Evolutionary conservation across 2,113 vertebrate species (phyloP), one percentile per base, ranked within the genome.

Genomic region (Tragelaphus scriptus): DNA sequence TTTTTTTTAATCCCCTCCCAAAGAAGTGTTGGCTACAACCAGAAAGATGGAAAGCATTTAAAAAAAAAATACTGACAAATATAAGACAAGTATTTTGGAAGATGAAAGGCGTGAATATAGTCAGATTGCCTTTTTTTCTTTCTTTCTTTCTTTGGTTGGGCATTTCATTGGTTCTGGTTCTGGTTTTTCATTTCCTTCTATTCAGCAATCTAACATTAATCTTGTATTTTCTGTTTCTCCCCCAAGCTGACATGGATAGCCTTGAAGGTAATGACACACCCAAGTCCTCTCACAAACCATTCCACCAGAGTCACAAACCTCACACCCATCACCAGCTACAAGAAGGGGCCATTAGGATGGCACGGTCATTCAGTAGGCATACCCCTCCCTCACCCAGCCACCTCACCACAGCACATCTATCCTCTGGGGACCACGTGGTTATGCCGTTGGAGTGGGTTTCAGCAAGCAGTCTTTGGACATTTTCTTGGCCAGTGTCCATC

Each of bases 221-320:
- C 98, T 13, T 99, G 98, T 99, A 98, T 99, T 99, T 98, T 99
- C 98, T 99, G 98, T 98, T 99, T 99, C 99, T 97, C 99, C 99
- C 99, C 98, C 99, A 99, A 99, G 99, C 99, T 99, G 99, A 99
- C 99, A 99, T 99, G 99, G 99, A 99, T 99, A 99, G 99, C 99
- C 99, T 99, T 99, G 99, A 99, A 99, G 99, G 99, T 99, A 99
- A 99, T 99, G 97, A 95, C 90, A 82, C 92, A 82, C 96, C 97
- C 98, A 97, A 97, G 65, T 90, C 97, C 28, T 97, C 97, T 98
- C 98, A 98, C 96, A 98, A 98, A 97, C 87, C 97, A 49, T 98
- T 96, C 97, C 98, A 97, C 5, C 1, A 94, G 98, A 97, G 95
- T 98, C 98, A 94, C 96, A 97, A 84, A 93, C 93, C 88, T 86